Evolutionary conservation across 92 coral and sea anemone species (phyloP), one percentile per base, ranked within the genome.

Genomic region (Micromussa lordhowensis): DNA sequence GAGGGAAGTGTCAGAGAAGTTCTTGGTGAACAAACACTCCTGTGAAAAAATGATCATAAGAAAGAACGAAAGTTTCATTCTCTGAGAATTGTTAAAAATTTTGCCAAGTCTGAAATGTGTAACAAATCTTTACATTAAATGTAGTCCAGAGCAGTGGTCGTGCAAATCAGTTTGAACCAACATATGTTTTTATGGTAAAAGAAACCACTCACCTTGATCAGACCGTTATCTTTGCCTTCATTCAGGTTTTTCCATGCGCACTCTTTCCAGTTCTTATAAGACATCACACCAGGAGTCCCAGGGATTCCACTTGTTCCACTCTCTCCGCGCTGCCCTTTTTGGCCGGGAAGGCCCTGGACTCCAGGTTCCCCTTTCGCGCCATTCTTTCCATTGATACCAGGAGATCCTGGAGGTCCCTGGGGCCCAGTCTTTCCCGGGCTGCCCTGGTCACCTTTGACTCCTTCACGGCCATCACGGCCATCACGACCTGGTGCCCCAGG

Each of bases 1-100:
- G 21, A 81, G 85, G 31, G 59, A 18, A 0, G 85, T 81, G 76
- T 81, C 63, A 64, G 85, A 81, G 58, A 81, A 81, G 58, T 81
- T 81, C 44, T 81, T 81, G 76, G 76, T 44, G 63, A 81, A 81
- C 16, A 81, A 18, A 57, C 82, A 78, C 5, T 78, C 82, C 82
- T 78, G n/a, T 29, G 2, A 4, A 30, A 48, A n/a, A n/a, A n/a
- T n/a, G n/a, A n/a, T n/a, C n/a, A n/a, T n/a, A n/a, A n/a, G n/a
- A n/a, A n/a, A n/a, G n/a, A n/a, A n/a, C n/a, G n/a, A n/a, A n/a
- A n/a, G n/a, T n/a, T n/a, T n/a, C n/a, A n/a, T n/a, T n/a, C n/a
- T n/a, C n/a, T n/a, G n/a, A n/a, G n/a, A n/a, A n/a, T n/a, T n/a
- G n/a, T n/a, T n/a, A n/a, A n/a, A n/a, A n/a, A n/a, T n/a, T n/a